These are phyloP conservation scores for Podotricha telesiphe DNA, from an alignment of 2,888 invertebrate species.

Conservation along the genomic window DNA sequence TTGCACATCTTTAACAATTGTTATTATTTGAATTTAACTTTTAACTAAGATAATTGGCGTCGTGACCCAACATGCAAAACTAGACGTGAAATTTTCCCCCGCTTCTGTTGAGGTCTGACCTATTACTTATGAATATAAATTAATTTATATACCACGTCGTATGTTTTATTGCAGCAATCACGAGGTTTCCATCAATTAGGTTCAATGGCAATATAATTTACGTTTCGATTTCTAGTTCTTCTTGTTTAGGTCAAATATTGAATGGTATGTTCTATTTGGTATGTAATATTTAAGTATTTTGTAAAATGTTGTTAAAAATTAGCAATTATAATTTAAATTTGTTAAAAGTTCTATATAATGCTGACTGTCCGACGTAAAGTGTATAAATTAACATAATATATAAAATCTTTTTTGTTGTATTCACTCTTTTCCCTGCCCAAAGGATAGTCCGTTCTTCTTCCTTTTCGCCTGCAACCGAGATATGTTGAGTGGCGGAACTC, in stretches of 20 bases:
- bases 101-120: neutral
- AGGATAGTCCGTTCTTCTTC: too few relatives aligned
- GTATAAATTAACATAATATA: too few relatives aligned
- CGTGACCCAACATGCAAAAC: neutral
- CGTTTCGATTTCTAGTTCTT: slow-evolving; percentile 44
- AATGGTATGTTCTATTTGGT: neutral
- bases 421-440: too few relatives aligned
- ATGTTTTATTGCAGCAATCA: slow-evolving; percentile 23
- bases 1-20: too few relatives aligned
- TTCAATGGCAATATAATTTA: slow-evolving; percentile 70
- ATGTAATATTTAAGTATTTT: neutral
- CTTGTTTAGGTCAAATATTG: slow-evolving; percentile 10
- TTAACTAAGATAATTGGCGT: neutral
- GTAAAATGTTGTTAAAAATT: neutral
- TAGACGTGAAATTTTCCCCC: neutral
- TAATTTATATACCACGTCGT: slow-evolving; percentile 6
- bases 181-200: slow-evolving; percentile 58
- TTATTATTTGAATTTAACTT: too few relatives aligned
- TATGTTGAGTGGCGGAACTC: too few relatives aligned
- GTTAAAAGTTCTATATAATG: neutral
- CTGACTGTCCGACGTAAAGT: too few relatives aligned
- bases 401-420: too few relatives aligned
- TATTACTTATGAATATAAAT: slow-evolving; percentile 12
- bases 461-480: too few relatives aligned
- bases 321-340: neutral